Percentiles rank a stretch among this genome's conserved stretches.
These are phyloP conservation scores for Coracopsis vasa DNA, from an alignment of 2,113 vertebrate genomes.

Conservation along the genomic window DNA sequence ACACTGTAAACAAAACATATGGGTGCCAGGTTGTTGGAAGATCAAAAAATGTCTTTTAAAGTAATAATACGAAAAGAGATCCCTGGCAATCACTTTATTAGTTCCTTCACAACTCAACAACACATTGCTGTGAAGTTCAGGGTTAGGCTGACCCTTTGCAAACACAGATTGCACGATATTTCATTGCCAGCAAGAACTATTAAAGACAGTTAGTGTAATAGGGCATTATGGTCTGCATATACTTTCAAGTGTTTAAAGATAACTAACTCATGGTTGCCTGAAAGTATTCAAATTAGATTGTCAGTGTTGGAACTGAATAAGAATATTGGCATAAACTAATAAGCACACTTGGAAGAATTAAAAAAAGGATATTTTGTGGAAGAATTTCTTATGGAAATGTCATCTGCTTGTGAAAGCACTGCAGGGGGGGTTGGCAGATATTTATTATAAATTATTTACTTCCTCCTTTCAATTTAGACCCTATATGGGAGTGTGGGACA, in stretches of 20 bases:
- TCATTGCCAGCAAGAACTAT: not conserved
- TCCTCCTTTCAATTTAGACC: not conserved
- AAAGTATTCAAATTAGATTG: not conserved
- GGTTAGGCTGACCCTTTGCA: not conserved
- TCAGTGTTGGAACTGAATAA: not conserved
- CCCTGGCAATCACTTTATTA: not conserved
- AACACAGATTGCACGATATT: not conserved
- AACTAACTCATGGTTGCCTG: not conserved
- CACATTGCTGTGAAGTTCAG: not conserved
- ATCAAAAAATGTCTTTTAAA: not conserved
- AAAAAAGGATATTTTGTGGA: not conserved
- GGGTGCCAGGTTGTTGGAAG: not conserved
- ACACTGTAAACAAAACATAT: not conserved
- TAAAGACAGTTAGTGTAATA: not conserved
- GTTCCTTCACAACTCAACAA: not conserved
- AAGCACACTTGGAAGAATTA: not conserved
- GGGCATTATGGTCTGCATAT: not conserved
- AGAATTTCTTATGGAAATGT: not conserved
- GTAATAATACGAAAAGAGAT: not conserved
- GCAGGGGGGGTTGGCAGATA: rapidly evolving
- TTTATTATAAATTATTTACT: not conserved
- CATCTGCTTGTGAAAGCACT: not conserved
- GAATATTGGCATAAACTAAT: not conserved
- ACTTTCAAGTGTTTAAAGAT: not conserved
- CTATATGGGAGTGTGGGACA: not conserved